These are phyloP conservation scores for Gavia stellata DNA, from an alignment of 2,113 vertebrate genomes.

Conservation along the genomic window DNA sequence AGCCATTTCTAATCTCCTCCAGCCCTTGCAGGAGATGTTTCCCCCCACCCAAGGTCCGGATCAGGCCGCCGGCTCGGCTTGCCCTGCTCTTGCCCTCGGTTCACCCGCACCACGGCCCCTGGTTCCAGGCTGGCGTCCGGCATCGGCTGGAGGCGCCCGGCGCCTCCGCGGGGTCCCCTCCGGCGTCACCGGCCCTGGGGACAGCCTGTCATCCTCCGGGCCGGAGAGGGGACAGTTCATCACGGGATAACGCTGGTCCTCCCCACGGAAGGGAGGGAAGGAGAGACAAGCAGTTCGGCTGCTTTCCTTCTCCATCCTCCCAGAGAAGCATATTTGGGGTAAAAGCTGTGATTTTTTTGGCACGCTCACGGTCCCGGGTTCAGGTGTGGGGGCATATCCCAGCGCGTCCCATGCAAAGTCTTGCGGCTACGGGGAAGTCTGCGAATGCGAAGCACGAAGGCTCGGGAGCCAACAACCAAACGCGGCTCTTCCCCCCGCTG, in stretches of 20 bases:
- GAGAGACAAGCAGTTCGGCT: rapidly evolving
- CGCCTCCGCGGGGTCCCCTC: neutral
- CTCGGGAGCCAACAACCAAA: neutral
- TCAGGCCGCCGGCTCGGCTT: neutral
- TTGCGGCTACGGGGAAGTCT: rapidly evolving
- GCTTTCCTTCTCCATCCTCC: neutral
- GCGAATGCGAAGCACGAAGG: neutral
- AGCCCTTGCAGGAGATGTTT: neutral
- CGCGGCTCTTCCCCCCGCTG: neutral
- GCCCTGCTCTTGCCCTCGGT: neutral
- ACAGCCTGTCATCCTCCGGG: neutral
- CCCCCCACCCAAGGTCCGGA: neutral
- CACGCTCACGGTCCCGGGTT: rapidly evolving
- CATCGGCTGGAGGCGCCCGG: neutral
- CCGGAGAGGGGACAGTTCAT: neutral
- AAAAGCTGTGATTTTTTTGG: neutral
- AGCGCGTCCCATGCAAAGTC: neutral
- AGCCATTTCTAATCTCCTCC: neutral
- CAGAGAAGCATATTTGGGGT: neutral
- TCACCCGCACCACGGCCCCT: neutral
- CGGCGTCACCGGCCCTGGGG: neutral
- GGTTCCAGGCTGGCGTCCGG: neutral
- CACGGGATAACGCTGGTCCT: rapidly evolving
- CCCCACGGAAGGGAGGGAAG: neutral
- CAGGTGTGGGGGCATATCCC: neutral